phyloP scores from a whole-genome alignment of 2,888 invertebrate genomes.

The Luperina testacea region DNA sequence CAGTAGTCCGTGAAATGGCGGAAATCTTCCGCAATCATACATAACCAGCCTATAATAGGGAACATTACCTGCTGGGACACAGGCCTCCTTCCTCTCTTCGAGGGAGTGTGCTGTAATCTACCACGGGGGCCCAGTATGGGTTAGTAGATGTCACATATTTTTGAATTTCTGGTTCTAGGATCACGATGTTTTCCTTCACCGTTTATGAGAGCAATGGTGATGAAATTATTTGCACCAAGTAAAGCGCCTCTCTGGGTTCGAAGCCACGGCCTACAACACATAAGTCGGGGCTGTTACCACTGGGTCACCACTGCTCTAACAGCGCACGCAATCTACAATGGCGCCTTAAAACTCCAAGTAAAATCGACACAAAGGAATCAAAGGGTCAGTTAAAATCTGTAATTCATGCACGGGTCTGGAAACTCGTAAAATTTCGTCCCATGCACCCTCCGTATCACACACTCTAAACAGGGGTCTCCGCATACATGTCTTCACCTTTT shows the following conservation, averaged over 20 bases:
- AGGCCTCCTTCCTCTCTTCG: not conserved
- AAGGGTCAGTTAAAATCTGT: slow-evolving; percentile 51
- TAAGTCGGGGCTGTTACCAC: too few species aligned
- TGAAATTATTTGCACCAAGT: too few species aligned
- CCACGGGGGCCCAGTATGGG: not conserved
- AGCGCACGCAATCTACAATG: slow-evolving; percentile 10
- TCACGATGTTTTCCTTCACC: too few species aligned
- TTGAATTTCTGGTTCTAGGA: too few species aligned
- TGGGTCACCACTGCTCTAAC: not conserved
- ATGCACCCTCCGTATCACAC: slow-evolving; percentile 39
- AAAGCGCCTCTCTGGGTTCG: too few species aligned
- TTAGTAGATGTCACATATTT: too few species aligned
- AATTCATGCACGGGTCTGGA: slow-evolving; percentile 50
- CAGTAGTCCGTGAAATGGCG: not conserved
- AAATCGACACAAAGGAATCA: slow-evolving; percentile 33
- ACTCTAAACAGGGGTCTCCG: slow-evolving; percentile 31
- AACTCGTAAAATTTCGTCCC: slow-evolving; percentile 55
- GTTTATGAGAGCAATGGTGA: too few species aligned
- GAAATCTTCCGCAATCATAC: not conserved
- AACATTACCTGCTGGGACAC: not conserved
- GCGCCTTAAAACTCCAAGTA: slow-evolving; percentile 19
- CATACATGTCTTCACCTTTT: slow-evolving; percentile 44
- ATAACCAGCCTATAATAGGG: too few species aligned
- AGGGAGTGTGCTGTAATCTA: not conserved
- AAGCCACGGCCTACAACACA: too few species aligned